Percentiles rank a stretch among this genome's conserved stretches.
phyloP scores from a whole-genome alignment of 2,113 vertebrate species.

The Poeciliopsis occidentalis region DNA sequence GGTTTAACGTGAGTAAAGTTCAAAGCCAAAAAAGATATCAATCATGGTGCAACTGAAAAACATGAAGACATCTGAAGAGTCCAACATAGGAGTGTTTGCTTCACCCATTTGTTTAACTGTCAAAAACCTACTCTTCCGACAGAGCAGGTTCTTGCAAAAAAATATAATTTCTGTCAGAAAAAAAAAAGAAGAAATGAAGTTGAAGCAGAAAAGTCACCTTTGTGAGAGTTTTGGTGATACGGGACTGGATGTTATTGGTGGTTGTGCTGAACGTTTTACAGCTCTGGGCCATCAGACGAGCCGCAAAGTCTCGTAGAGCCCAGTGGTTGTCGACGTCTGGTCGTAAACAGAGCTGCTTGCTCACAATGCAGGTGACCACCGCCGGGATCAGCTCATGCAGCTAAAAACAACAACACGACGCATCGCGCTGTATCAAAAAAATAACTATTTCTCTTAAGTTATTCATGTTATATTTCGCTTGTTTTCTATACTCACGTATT shows the following conservation, averaged over 20 bases:
- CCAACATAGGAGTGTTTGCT: neutral
- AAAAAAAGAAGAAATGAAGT: neutral
- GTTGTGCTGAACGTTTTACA: conserved; percentile 96
- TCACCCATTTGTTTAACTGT: neutral
- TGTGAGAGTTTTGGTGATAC: conserved; percentile 93
- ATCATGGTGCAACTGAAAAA: neutral
- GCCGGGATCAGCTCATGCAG: conserved; percentile 92
- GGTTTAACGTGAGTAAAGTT: neutral
- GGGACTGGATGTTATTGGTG: conserved; percentile 93
- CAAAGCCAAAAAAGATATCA: neutral
- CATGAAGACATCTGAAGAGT: no score
- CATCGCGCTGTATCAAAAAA: neutral
- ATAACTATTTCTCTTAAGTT: neutral
- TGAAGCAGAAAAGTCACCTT: conserved; percentile 80
- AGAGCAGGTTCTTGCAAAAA: no score
- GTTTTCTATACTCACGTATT: conserved; percentile 85
- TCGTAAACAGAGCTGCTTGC: conserved; percentile 91
- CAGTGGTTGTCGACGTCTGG: conserved; percentile 96
- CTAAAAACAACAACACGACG: conserved; percentile 58
- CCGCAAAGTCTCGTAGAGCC: conserved; percentile 91
- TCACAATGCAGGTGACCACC: conserved; percentile 92
- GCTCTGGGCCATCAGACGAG: conserved; percentile 91
- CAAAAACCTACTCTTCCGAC: no score
- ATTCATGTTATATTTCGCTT: neutral
- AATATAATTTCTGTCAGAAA: no score